Evolutionary conservation across 2,888 invertebrate genomes (phyloP).

Genomic region (Leptinotarsa rubiginosa): DNA sequence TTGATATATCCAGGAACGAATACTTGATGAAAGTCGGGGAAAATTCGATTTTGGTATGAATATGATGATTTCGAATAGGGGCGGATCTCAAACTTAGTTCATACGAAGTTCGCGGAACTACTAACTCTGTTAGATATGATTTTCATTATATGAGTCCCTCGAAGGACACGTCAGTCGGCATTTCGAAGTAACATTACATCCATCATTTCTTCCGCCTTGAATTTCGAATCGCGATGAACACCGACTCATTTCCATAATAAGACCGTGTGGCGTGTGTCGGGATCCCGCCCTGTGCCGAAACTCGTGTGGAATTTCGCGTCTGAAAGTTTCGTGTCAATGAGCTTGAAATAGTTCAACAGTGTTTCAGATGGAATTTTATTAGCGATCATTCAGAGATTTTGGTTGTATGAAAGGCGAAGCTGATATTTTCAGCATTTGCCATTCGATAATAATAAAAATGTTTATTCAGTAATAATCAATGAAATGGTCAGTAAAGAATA

Average conservation of each 20-base stretch:
- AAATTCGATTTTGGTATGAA: not conserved
- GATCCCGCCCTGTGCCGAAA: not conserved
- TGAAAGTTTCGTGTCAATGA: not conserved
- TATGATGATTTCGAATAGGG: not conserved
- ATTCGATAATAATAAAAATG: too few relatives aligned
- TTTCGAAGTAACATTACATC: not conserved
- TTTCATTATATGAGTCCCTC: not conserved
- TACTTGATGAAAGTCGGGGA: not conserved
- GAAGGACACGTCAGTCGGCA: not conserved
- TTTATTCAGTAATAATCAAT: too few relatives aligned
- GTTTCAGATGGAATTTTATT: constrained; percentile 11
- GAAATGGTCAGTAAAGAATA: too few relatives aligned
- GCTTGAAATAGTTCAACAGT: not conserved
- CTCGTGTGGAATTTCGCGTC: not conserved
- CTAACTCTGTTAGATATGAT: not conserved
- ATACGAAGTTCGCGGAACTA: not conserved
- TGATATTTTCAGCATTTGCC: too few relatives aligned
- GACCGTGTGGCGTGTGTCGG: not conserved
- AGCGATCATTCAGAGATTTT: not conserved
- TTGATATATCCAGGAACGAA: too few relatives aligned
- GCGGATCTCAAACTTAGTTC: not conserved
- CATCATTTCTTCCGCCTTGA: not conserved
- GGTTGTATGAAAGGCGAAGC: not conserved
- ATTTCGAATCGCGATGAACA: not conserved
- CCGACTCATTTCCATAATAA: not conserved